Evolutionary conservation across 2,797 vertebrate species (phyloP).

Genomic region (Dicrostonyx torquatus): DNA sequence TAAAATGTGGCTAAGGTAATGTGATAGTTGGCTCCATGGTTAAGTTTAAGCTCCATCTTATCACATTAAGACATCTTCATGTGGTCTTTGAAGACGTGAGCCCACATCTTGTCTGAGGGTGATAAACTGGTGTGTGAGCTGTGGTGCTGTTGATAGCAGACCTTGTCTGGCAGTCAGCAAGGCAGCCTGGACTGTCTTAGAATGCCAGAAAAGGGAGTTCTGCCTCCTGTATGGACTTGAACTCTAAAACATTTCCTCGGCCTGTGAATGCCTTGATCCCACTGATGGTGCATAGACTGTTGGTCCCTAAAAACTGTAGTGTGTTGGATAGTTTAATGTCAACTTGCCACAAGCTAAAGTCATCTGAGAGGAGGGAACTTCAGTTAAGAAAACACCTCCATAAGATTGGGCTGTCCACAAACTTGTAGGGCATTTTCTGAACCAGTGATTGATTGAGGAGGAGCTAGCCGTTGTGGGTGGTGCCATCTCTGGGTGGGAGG

Average conservation of each 20-base stretch:
- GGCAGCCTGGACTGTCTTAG: background rate
- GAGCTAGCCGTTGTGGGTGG: too few species aligned
- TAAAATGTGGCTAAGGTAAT: background rate
- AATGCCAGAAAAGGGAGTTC: background rate
- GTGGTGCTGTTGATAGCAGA: background rate
- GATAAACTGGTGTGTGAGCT: background rate
- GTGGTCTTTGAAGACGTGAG: background rate
- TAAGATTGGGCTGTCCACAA: too few species aligned
- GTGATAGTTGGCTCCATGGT: background rate
- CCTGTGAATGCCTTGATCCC: background rate
- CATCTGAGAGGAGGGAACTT: background rate
- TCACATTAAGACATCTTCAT: background rate
- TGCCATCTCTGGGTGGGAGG: background rate
- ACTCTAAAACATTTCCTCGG: background rate
- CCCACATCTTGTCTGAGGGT: background rate
- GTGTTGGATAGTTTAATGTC: too few species aligned
- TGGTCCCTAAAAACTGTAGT: background rate
- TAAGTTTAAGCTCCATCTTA: background rate
- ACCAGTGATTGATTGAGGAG: background rate
- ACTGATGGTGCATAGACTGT: background rate
- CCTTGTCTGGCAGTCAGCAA: background rate
- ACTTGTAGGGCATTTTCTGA: background rate
- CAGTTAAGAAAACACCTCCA: background rate
- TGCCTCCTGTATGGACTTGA: background rate
- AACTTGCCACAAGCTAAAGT: too few species aligned